Conservation (phyloP, 2,888 invertebrate species). For the Ceratothoa steindachneri region DNA sequence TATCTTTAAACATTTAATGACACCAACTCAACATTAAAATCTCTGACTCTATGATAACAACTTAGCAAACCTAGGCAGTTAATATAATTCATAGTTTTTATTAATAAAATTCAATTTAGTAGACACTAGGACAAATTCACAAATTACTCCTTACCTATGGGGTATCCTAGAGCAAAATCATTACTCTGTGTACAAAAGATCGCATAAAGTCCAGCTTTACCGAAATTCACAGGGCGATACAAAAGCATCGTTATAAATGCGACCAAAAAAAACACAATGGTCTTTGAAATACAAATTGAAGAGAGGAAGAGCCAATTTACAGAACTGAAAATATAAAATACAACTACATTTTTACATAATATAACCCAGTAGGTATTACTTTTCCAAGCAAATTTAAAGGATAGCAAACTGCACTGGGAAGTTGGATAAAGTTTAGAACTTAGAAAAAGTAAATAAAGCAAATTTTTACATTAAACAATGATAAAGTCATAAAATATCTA, state of each 20-base stretch:
- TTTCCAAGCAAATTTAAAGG: neutral
- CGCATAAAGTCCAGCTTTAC: slow-evolving; percentile 82
- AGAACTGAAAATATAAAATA: slow-evolving; percentile 52
- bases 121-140: no score
- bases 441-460: no score
- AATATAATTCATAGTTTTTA: no score
- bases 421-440: no score
- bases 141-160: slow-evolving; percentile 84
- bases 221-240: slow-evolving; percentile 69
- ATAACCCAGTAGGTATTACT: neutral
- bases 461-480: no score
- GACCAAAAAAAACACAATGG: slow-evolving; percentile 75
- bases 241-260: slow-evolving; percentile 71
- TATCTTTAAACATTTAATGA: no score
- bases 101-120: no score
- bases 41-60: no score
- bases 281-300: slow-evolving; percentile 78
- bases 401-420: no score
- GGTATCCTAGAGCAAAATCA: slow-evolving; percentile 94
- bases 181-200: slow-evolving; percentile 96
- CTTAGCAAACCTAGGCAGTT: no score
- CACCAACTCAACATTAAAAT: no score
- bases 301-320: slow-evolving; percentile 90
- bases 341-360: neutral
- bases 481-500: no score